These are phyloP conservation scores for Coreius guichenoti DNA, from an alignment of 2,797 vertebrate species.

Conservation along the genomic window DNA sequence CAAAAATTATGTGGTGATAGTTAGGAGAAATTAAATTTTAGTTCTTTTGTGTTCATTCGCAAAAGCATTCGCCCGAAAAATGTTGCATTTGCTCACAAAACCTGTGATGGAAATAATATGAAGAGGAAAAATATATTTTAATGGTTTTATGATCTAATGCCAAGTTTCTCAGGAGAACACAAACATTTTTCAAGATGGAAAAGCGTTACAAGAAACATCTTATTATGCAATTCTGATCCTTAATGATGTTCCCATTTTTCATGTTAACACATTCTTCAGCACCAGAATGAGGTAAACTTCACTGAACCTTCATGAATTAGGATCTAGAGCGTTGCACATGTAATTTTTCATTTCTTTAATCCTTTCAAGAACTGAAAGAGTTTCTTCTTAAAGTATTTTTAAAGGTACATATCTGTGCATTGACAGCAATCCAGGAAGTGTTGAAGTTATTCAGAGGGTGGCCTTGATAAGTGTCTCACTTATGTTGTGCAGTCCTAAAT, in stretches of 20 bases:
- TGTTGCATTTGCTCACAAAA: neutral
- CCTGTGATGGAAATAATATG: neutral
- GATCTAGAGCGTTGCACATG: neutral
- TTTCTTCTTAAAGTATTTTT: slow-evolving; percentile 8
- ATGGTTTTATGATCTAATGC: neutral
- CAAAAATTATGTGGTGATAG: neutral
- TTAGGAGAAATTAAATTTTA: neutral
- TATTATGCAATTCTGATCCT: neutral
- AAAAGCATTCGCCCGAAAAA: neutral
- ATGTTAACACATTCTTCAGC: neutral
- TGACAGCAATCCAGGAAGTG: neutral
- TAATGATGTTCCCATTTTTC: neutral
- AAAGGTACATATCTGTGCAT: slow-evolving; percentile 21
- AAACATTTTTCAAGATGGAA: neutral
- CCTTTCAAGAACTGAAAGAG: neutral
- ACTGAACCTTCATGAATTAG: neutral
- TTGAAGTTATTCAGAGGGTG: neutral
- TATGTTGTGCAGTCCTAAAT: neutral
- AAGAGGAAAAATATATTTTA: neutral
- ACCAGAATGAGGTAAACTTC: neutral
- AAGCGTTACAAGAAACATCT: neutral
- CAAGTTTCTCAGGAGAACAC: neutral
- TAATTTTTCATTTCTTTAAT: neutral
- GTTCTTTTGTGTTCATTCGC: neutral
- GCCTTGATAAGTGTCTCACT: neutral